phyloP scores from a whole-genome alignment of 2,797 vertebrate genomes.

The Malurus leucopterus region DNA sequence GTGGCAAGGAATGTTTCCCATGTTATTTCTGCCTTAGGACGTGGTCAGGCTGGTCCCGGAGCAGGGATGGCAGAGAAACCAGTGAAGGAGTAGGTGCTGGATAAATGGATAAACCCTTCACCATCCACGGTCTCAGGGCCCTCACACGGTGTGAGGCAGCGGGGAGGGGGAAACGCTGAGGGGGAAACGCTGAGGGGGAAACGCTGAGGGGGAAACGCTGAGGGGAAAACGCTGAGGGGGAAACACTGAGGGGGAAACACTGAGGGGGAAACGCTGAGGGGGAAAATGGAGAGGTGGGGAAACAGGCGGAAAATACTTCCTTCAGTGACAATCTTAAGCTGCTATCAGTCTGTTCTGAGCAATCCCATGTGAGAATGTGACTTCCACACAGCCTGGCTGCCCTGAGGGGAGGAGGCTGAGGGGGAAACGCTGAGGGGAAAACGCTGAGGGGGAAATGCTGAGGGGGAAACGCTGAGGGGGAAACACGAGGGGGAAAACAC shows the following conservation, averaged over 20 bases:
- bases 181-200: neutral
- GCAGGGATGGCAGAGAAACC: neutral
- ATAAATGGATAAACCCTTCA: neutral
- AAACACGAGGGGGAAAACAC: too few species aligned
- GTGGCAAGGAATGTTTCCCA: accelerated
- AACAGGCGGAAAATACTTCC: neutral
- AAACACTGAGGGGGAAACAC: too few species aligned
- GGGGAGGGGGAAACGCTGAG: accelerated
- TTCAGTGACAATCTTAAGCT: neutral
- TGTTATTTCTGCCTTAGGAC: neutral
- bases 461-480: too few species aligned
- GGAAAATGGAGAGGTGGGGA: neutral
- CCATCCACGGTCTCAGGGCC: accelerated
- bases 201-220: too few species aligned
- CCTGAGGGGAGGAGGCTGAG: neutral
- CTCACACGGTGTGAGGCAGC: neutral
- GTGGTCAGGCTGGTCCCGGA: accelerated
- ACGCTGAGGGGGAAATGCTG: too few species aligned
- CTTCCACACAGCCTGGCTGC: neutral
- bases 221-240: too few species aligned
- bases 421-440: too few species aligned
- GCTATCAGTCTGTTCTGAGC: neutral
- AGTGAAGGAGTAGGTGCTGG: neutral
- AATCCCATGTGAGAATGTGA: accelerated
- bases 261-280: too few species aligned